phyloP scores from a whole-genome alignment of 2,113 vertebrate genomes.

The Copsychus sechellarum region DNA sequence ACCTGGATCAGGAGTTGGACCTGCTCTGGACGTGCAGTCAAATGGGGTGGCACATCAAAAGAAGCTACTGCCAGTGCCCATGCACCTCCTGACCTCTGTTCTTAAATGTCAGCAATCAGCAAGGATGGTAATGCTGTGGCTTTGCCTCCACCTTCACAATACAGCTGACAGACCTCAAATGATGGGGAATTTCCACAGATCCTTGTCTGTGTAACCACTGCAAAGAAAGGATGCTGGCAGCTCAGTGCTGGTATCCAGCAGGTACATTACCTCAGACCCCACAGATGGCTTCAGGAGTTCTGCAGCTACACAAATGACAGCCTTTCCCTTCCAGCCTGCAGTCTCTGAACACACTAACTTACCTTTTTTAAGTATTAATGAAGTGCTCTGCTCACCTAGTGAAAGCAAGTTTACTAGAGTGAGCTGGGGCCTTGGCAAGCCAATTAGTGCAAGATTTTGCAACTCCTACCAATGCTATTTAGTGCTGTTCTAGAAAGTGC shows the following conservation, averaged over 20 bases:
- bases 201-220: neutral
- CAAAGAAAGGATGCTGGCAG: neutral
- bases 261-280: neutral
- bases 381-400: neutral
- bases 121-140: neutral
- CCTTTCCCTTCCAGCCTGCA: neutral
- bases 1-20: neutral
- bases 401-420: neutral
- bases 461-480: neutral
- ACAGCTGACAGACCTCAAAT: neutral
- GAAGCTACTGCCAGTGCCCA: neutral
- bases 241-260: neutral
- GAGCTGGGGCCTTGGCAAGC: neutral
- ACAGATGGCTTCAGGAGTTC: neutral
- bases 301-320: neutral
- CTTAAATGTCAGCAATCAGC: neutral
- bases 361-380: neutral
- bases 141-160: neutral
- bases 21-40: neutral
- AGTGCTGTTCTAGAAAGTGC: neutral
- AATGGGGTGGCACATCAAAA: fast-evolving
- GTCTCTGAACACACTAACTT: neutral
- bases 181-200: neutral
- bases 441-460: neutral
- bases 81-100: neutral